Percentiles rank a stretch among this genome's conserved stretches.
Evolutionary conservation across 2,888 invertebrate species (phyloP).

Genomic region (Melanchra persicariae): DNA sequence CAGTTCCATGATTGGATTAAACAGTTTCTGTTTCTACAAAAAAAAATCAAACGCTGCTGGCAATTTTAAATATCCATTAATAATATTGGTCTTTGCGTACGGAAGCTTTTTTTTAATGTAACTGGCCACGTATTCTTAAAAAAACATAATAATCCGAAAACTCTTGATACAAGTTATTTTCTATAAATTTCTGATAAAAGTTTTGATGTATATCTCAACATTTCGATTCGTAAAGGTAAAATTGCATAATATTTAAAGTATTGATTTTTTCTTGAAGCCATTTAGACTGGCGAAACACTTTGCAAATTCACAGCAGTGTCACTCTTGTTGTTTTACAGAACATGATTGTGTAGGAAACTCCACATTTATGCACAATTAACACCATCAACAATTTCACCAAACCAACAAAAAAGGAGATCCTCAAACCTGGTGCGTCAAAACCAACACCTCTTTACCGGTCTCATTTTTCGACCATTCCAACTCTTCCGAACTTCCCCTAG

Average conservation of each 20-base stretch:
- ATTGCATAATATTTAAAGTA: background rate
- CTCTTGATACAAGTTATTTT: conserved; percentile 26
- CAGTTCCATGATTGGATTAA: background rate
- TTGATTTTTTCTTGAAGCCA: background rate
- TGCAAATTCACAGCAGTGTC: conserved; percentile 1
- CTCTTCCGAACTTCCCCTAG: background rate
- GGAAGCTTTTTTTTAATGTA: background rate
- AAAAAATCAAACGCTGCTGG: too few species aligned
- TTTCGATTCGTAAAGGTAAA: background rate
- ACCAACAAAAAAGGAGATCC: conserved; percentile 15
- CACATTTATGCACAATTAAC: conserved; percentile 7
- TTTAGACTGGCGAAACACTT: background rate
- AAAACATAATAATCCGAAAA: background rate
- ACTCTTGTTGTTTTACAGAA: background rate
- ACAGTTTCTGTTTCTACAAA: background rate
- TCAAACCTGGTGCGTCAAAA: conserved; percentile 3
- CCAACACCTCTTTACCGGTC: background rate
- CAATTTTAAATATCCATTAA: too few species aligned
- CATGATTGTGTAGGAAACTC: background rate
- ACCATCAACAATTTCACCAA: conserved; percentile 21
- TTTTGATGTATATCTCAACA: background rate
- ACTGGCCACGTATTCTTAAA: background rate
- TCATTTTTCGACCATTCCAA: background rate
- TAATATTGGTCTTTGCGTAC: background rate
- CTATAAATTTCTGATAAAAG: conserved; percentile 1